phyloP scores from a whole-genome alignment of 2,888 invertebrate species.

The Trissoscelio sp. region DNA sequence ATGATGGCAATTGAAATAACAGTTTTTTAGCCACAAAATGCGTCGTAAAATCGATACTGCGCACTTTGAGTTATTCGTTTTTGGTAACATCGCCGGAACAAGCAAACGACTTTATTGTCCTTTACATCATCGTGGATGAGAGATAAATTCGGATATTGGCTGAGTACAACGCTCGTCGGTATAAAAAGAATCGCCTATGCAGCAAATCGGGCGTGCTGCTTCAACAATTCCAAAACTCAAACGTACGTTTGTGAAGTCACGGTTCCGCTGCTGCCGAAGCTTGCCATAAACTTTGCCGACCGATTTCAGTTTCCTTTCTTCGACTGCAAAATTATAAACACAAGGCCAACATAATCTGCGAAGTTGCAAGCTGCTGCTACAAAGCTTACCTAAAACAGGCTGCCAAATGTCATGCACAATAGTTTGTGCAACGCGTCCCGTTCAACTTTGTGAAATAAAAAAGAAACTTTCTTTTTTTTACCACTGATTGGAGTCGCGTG shows the following conservation, averaged over 20 bases:
- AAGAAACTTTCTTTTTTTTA: slow-evolving; percentile 10
- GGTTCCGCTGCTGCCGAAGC: slow-evolving; percentile 37
- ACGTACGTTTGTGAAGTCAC: slow-evolving; percentile 38
- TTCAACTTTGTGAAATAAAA: slow-evolving; percentile 21
- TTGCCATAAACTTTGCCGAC: slow-evolving; percentile 49
- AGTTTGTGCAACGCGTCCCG: slow-evolving; percentile 6
- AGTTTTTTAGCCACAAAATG: neutral
- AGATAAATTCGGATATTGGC: slow-evolving; percentile 57
- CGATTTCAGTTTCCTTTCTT: slow-evolving; percentile 56
- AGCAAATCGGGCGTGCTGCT: slow-evolving; percentile 40
- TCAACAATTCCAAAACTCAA: slow-evolving; percentile 47
- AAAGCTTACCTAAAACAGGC: slow-evolving; percentile 42
- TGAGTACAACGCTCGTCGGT: slow-evolving; percentile 28
- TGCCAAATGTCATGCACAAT: slow-evolving; percentile 41
- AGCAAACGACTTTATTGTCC: slow-evolving; percentile 47
- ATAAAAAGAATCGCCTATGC: slow-evolving; percentile 45
- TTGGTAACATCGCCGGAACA: slow-evolving; percentile 22
- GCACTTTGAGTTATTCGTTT: slow-evolving; percentile 21
- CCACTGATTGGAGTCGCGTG: slow-evolving; percentile 6
- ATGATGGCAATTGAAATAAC: no score
- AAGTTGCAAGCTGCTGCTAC: slow-evolving; percentile 41
- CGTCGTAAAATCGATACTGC: neutral
- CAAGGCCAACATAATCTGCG: slow-evolving; percentile 49
- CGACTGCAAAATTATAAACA: slow-evolving; percentile 42
- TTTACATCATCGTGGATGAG: slow-evolving; percentile 41